Evolutionary conservation across 2,888 invertebrate species (phyloP).

Genomic region (Caenorhabditis macrosperma): DNA sequence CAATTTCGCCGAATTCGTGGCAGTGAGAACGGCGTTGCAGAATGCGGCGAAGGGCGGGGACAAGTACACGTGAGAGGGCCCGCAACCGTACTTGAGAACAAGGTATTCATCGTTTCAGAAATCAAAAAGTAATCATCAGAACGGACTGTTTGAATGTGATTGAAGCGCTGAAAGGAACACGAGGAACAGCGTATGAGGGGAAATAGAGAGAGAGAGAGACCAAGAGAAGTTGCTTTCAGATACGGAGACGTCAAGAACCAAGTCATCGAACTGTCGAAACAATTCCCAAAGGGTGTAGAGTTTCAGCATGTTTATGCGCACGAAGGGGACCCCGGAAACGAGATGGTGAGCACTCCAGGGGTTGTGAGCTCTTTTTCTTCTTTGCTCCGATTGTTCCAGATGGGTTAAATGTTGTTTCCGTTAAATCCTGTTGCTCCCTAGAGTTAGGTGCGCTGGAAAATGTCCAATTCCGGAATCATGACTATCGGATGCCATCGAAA

Average conservation of each 20-base stretch:
- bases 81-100: neutral
- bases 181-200: conserved; percentile 11
- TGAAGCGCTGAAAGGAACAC: conserved; percentile 15
- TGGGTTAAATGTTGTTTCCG: too few relatives aligned
- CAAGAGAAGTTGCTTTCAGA: neutral
- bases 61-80: conserved; percentile 14
- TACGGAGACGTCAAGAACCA: conserved; percentile 10
- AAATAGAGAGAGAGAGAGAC: neutral
- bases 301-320: conserved; percentile 61
- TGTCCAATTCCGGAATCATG: too few relatives aligned
- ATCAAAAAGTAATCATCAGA: conserved; percentile 44
- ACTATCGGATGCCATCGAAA: too few relatives aligned
- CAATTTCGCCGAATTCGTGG: conserved; percentile 51
- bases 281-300: conserved; percentile 49
- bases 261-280: conserved; percentile 10
- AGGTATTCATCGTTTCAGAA: conserved; percentile 11
- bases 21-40: conserved; percentile 33
- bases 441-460: too few relatives aligned
- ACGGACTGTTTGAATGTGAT: conserved; percentile 55
- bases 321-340: conserved; percentile 57
- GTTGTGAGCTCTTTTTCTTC: neutral
- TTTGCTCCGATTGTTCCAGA: too few relatives aligned
- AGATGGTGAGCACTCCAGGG: conserved; percentile 20
- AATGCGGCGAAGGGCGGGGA: conserved; percentile 24
- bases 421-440: too few relatives aligned